Evolutionary conservation across 2,888 invertebrate species (phyloP).

Genomic region (Thera britannica): DNA sequence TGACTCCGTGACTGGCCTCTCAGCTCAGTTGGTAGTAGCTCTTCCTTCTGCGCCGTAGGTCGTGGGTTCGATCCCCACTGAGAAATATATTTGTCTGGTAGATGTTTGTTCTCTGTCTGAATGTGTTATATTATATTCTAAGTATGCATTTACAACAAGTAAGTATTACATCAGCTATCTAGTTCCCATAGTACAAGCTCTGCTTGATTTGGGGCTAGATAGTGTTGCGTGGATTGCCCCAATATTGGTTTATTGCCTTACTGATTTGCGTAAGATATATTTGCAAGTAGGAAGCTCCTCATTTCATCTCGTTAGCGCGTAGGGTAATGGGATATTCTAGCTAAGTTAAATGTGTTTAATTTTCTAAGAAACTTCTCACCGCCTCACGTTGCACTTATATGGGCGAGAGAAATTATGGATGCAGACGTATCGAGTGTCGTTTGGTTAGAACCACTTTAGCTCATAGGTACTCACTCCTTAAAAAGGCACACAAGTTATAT

Average conservation of each 20-base stretch:
- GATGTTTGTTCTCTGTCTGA: too few relatives aligned
- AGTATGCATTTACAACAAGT: neutral
- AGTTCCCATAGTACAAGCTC: too few relatives aligned
- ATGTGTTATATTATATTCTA: neutral
- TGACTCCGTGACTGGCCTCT: too few relatives aligned
- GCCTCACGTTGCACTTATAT: constrained; percentile 23
- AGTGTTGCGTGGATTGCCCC: too few relatives aligned
- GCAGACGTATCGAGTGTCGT: constrained; percentile 26
- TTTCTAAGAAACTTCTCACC: constrained; percentile 30
- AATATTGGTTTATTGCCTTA: neutral
- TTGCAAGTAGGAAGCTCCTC: constrained; percentile 11
- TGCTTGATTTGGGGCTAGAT: too few relatives aligned
- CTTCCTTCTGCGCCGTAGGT: too few relatives aligned
- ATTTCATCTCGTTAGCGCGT: constrained; percentile 19
- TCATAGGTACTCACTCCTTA: neutral
- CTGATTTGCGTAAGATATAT: constrained; percentile 20
- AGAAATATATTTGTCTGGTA: too few relatives aligned
- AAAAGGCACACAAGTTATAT: constrained; percentile 8
- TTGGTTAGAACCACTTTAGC: constrained; percentile 20
- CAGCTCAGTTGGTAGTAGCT: too few relatives aligned
- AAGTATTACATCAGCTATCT: neutral
- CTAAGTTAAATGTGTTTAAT: constrained; percentile 16
- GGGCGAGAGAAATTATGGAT: constrained; percentile 22
- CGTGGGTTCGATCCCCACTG: neutral
- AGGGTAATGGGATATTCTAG: constrained; percentile 17